Conservation (phyloP, 2,888 invertebrate genomes). For the Branchellion lobata region DNA sequence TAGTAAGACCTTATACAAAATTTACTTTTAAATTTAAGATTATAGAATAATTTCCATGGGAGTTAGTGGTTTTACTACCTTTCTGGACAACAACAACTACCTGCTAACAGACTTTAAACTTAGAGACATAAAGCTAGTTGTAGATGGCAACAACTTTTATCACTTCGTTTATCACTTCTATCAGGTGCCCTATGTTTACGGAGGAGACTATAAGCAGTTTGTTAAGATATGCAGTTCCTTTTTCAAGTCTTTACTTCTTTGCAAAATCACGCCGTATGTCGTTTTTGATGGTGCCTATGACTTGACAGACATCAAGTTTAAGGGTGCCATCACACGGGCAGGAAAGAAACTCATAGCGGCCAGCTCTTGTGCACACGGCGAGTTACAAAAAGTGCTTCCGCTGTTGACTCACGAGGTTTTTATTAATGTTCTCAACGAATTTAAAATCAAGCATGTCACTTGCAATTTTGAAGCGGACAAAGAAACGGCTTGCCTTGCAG, state of each 20-base stretch:
- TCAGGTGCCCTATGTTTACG: constrained; percentile 55
- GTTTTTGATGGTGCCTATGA: constrained; percentile 62
- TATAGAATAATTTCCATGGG: constrained; percentile 69
- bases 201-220: constrained; percentile 61
- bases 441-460: constrained; percentile 71
- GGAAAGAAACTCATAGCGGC: constrained; percentile 55
- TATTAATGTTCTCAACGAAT: constrained; percentile 70
- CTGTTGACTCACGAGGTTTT: constrained; percentile 75
- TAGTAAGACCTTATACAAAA: neutral
- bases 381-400: constrained; percentile 68
- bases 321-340: constrained; percentile 56
- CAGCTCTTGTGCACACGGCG: constrained; percentile 34
- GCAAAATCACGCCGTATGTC: constrained; percentile 57
- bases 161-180: constrained; percentile 58
- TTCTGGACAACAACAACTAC: constrained; percentile 57
- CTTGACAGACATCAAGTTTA: constrained; percentile 57
- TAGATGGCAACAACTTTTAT: constrained; percentile 61
- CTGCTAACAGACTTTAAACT: constrained; percentile 62
- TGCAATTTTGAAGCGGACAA: constrained; percentile 87
- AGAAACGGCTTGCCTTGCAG: constrained; percentile 79
- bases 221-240: constrained; percentile 53
- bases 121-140: constrained; percentile 56
- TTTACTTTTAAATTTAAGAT: neutral
- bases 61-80: constrained; percentile 78
- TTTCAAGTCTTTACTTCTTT: constrained; percentile 55